A percentile compares a stretch with the other conserved stretches of the same genome.
phyloP scores from a whole-genome alignment of 2,113 vertebrate species.

The Brienomyrus longianalis region DNA sequence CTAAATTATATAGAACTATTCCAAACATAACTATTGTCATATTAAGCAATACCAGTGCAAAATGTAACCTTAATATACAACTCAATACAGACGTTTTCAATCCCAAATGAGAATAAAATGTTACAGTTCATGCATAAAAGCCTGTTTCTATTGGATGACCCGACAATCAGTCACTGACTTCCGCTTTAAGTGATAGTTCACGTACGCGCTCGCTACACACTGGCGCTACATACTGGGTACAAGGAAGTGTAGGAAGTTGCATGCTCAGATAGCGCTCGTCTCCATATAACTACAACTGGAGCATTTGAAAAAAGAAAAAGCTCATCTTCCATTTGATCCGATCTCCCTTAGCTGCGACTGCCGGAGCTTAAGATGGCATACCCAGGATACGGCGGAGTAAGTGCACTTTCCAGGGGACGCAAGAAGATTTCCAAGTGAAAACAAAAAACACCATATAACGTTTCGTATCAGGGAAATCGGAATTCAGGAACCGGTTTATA shows the following conservation, averaged over 20 bases:
- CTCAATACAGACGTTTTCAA: not conserved
- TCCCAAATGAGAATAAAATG: not conserved
- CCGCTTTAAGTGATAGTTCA: not conserved
- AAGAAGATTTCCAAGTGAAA: not conserved
- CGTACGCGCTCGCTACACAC: not conserved
- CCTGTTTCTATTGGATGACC: not conserved
- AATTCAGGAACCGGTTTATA: not conserved
- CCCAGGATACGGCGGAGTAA: constrained; percentile 36
- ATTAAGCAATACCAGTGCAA: not conserved
- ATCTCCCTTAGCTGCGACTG: not conserved
- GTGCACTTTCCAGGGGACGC: not conserved
- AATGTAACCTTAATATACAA: not conserved
- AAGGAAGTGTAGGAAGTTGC: not conserved
- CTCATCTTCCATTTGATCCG: not conserved
- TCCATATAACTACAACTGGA: not conserved
- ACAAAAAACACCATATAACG: not conserved
- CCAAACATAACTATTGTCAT: not conserved
- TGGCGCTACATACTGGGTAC: not conserved
- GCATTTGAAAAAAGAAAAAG: not conserved
- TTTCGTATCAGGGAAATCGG: not conserved
- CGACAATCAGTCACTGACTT: not conserved
- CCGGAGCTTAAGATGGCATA: constrained; percentile 28
- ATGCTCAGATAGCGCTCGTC: not conserved
- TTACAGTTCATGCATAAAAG: not conserved
- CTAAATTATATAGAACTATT: not conserved